A percentile compares a stretch with the other conserved stretches of the same genome.
Evolutionary conservation across 2,888 invertebrate genomes (phyloP).

Genomic region (Cephus sareptanus): DNA sequence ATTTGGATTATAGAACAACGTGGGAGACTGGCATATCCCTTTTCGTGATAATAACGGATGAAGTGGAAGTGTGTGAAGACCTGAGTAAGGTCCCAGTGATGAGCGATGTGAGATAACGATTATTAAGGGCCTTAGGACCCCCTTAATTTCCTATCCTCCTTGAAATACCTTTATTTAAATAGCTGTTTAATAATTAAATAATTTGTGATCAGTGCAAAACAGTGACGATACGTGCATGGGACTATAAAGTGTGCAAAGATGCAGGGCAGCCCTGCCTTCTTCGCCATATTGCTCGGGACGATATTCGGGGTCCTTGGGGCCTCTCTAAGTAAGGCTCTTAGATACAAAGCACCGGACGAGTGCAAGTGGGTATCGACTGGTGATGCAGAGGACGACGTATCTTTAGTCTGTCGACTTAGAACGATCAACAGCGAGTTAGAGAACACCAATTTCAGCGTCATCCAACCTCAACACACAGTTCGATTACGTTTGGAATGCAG

Average conservation of each 20-base stretch:
- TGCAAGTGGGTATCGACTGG: conserved; percentile 83
- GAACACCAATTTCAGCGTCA: conserved; percentile 85
- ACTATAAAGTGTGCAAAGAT: conserved; percentile 45
- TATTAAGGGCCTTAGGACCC: conserved; percentile 19
- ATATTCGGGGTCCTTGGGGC: conserved; percentile 73
- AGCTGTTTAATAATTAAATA: background rate
- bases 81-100: conserved; percentile 17
- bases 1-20: conserved; percentile 17
- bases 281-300: conserved; percentile 72
- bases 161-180: background rate
- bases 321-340: conserved; percentile 72
- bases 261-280: conserved; percentile 70
- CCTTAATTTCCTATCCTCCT: background rate
- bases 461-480: conserved; percentile 84
- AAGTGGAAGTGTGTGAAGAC: conserved; percentile 7
- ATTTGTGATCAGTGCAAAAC: conserved; percentile 4
- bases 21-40: background rate
- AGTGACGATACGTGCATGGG: conserved; percentile 23
- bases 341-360: conserved; percentile 85
- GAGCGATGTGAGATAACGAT: conserved; percentile 36
- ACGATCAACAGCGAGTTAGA: conserved; percentile 86
- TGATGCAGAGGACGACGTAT: conserved; percentile 74
- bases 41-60: background rate
- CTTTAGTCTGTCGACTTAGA: conserved; percentile 78
- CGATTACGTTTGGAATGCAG: conserved; percentile 82